These are phyloP conservation scores for Polypterus bichir DNA, from an alignment of 2,113 vertebrate species.

Conservation along the genomic window DNA sequence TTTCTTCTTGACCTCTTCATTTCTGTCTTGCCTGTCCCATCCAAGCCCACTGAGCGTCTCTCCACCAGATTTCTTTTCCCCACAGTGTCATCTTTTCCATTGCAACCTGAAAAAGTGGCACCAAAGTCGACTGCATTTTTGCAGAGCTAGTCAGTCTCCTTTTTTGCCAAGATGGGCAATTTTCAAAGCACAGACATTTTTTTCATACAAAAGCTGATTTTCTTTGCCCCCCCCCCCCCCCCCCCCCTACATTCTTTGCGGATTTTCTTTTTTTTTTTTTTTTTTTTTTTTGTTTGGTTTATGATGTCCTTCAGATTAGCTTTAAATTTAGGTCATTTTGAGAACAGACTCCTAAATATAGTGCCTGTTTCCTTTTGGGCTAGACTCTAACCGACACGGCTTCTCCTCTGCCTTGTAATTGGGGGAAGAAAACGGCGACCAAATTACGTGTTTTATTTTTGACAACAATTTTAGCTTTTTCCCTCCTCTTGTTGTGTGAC, in stretches of 20 bases:
- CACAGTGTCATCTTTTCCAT: conserved; percentile 14
- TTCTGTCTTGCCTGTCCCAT: neutral
- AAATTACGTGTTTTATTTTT: conserved; percentile 77
- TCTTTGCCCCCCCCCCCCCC: no score
- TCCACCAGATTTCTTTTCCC: neutral
- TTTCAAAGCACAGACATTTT: neutral
- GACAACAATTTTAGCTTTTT: conserved; percentile 70
- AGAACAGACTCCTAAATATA: conserved; percentile 67
- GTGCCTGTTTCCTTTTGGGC: conserved; percentile 59
- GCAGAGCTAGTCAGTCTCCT: neutral
- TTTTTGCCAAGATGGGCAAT: neutral
- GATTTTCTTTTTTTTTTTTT: neutral
- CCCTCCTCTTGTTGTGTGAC: conserved; percentile 47
- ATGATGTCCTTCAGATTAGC: conserved; percentile 6
- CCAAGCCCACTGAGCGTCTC: neutral
- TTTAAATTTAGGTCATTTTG: conserved; percentile 48
- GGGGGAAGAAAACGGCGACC: conserved; percentile 57
- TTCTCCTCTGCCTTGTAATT: conserved; percentile 65
- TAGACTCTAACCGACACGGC: conserved; percentile 59
- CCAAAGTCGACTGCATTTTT: neutral
- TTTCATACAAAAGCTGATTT: neutral
- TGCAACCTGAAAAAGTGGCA: conserved; percentile 24
- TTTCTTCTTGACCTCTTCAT: conserved; percentile 5
- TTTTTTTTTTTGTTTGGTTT: conserved; percentile 12
- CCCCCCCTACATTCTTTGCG: neutral